Evolutionary conservation across 2,113 vertebrate genomes (phyloP).

Genomic region (Pelmatolapia mariae): DNA sequence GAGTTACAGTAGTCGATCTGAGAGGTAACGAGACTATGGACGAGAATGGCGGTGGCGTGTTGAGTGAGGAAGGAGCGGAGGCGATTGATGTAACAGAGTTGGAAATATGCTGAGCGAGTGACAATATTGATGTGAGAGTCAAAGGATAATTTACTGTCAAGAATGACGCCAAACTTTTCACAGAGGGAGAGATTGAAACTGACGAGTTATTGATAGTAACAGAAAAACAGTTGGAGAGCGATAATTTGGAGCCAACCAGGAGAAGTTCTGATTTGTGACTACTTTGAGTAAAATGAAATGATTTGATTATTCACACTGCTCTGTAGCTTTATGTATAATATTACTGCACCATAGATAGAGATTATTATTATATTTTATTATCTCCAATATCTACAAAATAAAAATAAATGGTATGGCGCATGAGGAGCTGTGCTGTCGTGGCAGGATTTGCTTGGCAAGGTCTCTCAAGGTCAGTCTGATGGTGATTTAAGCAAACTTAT

Average conservation of each 20-base stretch:
- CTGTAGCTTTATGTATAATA: background rate
- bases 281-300: background rate
- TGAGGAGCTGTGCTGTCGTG: background rate
- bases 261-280: background rate
- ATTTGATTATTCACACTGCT: background rate
- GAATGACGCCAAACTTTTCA: background rate
- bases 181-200: background rate
- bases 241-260: background rate
- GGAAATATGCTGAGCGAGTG: background rate
- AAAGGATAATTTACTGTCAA: fast-evolving
- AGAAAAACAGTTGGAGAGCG: background rate
- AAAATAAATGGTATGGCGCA: fast-evolving
- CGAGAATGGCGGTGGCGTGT: background rate
- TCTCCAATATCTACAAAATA: background rate
- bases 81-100: background rate
- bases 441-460: fast-evolving
- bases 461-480: background rate
- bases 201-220: background rate
- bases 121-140: background rate
- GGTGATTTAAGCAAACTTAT: background rate
- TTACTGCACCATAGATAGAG: background rate
- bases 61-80: background rate
- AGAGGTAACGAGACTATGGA: background rate
- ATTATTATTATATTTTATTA: background rate
- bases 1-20: background rate